These are phyloP conservation scores for Babyrousa celebensis DNA, from an alignment of 2,797 vertebrate genomes.

Conservation along the genomic window DNA sequence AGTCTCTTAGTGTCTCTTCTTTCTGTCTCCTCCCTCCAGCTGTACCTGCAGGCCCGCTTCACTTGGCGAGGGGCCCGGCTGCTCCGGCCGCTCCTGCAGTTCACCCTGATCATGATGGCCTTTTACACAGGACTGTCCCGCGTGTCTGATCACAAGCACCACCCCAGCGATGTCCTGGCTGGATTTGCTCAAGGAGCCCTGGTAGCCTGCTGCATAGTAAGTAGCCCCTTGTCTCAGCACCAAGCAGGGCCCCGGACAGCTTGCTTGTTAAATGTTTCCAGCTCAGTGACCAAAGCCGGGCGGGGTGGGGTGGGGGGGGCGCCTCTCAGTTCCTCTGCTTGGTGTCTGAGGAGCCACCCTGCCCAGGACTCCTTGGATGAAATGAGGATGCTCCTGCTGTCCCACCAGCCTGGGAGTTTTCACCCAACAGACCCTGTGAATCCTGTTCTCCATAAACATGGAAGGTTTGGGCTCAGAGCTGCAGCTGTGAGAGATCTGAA, in stretches of 20 bases:
- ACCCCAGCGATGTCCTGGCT: slow-evolving; percentile 97
- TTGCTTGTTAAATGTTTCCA: slow-evolving; percentile 75
- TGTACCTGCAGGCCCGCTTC: slow-evolving; percentile 99
- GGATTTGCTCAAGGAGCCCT: slow-evolving; percentile 98
- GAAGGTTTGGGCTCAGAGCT: neutral
- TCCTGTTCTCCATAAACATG: neutral
- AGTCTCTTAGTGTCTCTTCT: neutral
- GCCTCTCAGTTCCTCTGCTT: neutral
- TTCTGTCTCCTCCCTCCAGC: slow-evolving; percentile 90
- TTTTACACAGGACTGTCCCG: slow-evolving; percentile 99
- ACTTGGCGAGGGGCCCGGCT: slow-evolving; percentile 99
- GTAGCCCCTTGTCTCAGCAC: slow-evolving; percentile 83
- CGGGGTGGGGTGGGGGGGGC: too few species aligned
- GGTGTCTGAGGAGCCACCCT: neutral
- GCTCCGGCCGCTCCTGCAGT: slow-evolving; percentile 98
- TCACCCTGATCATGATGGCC: slow-evolving; percentile 99
- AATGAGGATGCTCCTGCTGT: neutral
- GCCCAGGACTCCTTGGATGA: neutral
- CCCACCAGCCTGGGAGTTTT: neutral
- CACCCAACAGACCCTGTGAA: neutral
- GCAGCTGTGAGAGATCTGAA: neutral
- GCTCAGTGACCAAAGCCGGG: slow-evolving; percentile 32
- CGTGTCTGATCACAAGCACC: slow-evolving; percentile 99
- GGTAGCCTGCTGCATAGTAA: slow-evolving; percentile 99
- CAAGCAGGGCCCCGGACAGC: neutral